Percentiles rank a stretch among this genome's conserved stretches.
Conservation (phyloP, 2,888 invertebrate genomes). For the Dinocampus coccinellae region DNA sequence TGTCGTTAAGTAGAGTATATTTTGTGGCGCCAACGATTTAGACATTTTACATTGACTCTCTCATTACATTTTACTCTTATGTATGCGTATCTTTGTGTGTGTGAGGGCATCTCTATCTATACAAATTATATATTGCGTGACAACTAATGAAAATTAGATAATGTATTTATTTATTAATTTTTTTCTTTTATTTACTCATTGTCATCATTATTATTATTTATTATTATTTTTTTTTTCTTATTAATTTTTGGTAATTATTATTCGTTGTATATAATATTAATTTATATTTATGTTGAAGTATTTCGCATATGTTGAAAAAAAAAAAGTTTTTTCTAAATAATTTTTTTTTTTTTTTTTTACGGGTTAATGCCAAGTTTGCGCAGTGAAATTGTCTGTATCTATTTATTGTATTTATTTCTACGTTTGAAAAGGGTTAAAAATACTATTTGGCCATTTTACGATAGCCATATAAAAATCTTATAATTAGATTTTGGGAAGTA, state of each 20-base stretch:
- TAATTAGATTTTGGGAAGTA: slow-evolving; percentile 69
- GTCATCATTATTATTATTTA: too few species aligned
- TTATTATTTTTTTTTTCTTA: neutral
- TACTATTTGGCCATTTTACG: slow-evolving; percentile 63
- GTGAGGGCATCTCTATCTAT: neutral
- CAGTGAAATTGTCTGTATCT: neutral
- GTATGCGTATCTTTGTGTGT: neutral
- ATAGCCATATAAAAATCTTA: slow-evolving; percentile 68
- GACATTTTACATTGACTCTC: neutral
- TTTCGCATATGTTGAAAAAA: too few species aligned
- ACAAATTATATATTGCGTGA: neutral
- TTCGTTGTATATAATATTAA: too few species aligned
- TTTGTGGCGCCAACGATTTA: slow-evolving; percentile 11
- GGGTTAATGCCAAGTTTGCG: neutral
- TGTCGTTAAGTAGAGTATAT: slow-evolving; percentile 20
- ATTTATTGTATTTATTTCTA: neutral
- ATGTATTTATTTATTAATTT: neutral
- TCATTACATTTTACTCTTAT: slow-evolving; percentile 9
- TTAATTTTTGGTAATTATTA: neutral
- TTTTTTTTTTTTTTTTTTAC: neutral
- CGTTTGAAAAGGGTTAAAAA: slow-evolving; percentile 7
- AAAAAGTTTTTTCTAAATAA: too few species aligned
- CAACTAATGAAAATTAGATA: neutral
- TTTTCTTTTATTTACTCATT: neutral
- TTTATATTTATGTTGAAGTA: too few species aligned